Evolutionary conservation across 2,888 invertebrate genomes (phyloP).

Genomic region (Hemithea aestivaria): DNA sequence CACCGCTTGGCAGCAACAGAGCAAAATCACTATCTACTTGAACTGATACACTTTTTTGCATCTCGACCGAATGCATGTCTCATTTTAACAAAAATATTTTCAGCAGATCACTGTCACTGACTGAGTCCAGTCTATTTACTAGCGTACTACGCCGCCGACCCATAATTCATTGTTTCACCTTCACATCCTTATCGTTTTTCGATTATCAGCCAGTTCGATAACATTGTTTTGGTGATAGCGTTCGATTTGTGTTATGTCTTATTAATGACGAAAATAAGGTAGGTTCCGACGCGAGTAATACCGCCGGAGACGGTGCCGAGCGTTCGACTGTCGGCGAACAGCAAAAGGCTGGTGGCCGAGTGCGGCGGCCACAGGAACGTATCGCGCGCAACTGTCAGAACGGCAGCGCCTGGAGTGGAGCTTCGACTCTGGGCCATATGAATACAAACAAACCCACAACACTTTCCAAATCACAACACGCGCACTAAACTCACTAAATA

Average conservation of each 20-base stretch:
- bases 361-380: conserved; percentile 16
- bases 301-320: conserved; percentile 29
- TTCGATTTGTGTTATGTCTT: conserved; percentile 41
- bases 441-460: conserved; percentile 21
- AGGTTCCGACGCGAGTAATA: conserved; percentile 13
- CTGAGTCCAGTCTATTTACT: conserved; percentile 37
- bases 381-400: conserved; percentile 33
- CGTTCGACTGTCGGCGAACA: conserved; percentile 27
- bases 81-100: conserved; percentile 71
- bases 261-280: conserved; percentile 47
- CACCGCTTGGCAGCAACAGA: conserved; percentile 86
- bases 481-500: not conserved
- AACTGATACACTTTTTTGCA: conserved; percentile 88
- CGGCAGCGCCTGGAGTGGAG: too few species aligned
- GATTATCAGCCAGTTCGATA: conserved; percentile 43
- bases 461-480: conserved; percentile 4
- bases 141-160: conserved; percentile 31
- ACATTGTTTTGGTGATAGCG: conserved; percentile 52
- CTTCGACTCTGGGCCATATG: conserved; percentile 10
- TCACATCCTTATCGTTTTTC: conserved; percentile 45
- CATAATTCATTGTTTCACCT: conserved; percentile 33
- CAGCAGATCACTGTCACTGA: conserved; percentile 47
- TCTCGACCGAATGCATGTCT: conserved; percentile 78
- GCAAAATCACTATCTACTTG: conserved; percentile 92
- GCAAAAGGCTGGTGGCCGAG: conserved; percentile 26